Percentiles rank a stretch among this genome's conserved stretches.
These are phyloP conservation scores for Polylopha cassiicola DNA, from an alignment of 2,888 invertebrate species.

Conservation along the genomic window DNA sequence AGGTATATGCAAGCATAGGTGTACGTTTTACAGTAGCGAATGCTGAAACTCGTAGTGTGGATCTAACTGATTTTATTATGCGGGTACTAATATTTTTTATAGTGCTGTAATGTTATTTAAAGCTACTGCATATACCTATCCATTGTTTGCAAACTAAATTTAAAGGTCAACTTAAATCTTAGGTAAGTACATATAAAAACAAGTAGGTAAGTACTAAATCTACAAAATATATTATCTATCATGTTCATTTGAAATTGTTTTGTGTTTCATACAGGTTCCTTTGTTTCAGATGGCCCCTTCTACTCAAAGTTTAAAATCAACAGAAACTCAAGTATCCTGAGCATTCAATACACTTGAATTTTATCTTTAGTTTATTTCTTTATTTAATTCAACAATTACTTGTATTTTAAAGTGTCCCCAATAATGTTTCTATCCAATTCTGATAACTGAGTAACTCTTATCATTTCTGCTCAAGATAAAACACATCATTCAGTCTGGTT, in stretches of 20 bases:
- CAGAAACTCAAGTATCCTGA: constrained; percentile 65
- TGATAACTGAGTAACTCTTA: constrained; percentile 58
- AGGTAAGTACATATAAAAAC: no score
- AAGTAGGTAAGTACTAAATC: no score
- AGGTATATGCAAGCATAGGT: no score
- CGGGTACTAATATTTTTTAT: no score
- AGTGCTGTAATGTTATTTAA: no score
- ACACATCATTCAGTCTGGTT: constrained; percentile 41
- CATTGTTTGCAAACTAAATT: no score
- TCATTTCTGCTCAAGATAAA: constrained; percentile 71
- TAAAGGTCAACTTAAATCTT: no score
- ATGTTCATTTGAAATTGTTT: background rate
- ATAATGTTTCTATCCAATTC: constrained; percentile 39
- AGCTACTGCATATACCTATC: no score
- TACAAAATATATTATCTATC: no score
- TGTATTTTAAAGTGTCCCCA: constrained; percentile 27
- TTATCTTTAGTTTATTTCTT: constrained; percentile 27
- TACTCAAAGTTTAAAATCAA: constrained; percentile 47
- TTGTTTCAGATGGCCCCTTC: constrained; percentile 65
- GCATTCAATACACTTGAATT: constrained; percentile 29
- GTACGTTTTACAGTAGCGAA: no score
- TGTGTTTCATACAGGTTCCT: constrained; percentile 17
- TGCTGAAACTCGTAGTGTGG: no score
- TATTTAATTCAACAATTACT: constrained; percentile 27
- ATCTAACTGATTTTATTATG: no score